Conservation (phyloP, 2,113 vertebrate species). For the Oxyruncus cristatus region DNA sequence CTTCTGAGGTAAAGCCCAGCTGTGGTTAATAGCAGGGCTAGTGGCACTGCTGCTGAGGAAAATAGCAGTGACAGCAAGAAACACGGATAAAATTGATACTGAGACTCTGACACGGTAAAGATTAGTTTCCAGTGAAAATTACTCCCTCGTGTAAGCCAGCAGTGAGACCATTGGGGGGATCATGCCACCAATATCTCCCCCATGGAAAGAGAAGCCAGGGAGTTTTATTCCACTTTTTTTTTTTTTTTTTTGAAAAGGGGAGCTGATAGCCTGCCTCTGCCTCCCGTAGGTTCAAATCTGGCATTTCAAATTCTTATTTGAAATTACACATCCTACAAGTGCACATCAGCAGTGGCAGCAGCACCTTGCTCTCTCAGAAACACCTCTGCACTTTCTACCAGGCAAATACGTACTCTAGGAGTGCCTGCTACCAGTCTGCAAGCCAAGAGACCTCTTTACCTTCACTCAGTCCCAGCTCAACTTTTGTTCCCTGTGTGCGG, state of each 20-base stretch:
- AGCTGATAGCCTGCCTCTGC: not conserved
- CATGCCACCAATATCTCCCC: not conserved
- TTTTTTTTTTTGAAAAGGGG: not conserved
- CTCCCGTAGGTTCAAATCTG: not conserved
- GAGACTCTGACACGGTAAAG: conserved; percentile 51
- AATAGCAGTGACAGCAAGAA: conserved; percentile 61
- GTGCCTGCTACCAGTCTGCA: not conserved
- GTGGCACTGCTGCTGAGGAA: conserved; percentile 60
- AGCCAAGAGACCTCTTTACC: not conserved
- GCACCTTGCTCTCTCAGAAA: not conserved
- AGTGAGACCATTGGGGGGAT: not conserved
- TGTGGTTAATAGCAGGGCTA: conserved; percentile 65
- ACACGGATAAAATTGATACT: conserved; percentile 52
- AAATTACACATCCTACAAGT: not conserved
- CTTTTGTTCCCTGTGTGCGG: not conserved
- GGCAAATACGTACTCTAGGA: not conserved
- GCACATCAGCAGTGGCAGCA: not conserved
- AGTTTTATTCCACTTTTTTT: not conserved
- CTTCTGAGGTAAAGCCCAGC: conserved; percentile 42
- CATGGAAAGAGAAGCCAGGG: not conserved
- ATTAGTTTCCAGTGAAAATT: conserved; percentile 66
- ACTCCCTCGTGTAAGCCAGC: conserved; percentile 46
- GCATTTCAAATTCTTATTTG: not conserved
- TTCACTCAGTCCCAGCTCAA: not conserved
- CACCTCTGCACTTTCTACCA: not conserved